These are phyloP conservation scores for Linurgus olivaceus DNA, from an alignment of 2,797 vertebrate species.

Conservation along the genomic window DNA sequence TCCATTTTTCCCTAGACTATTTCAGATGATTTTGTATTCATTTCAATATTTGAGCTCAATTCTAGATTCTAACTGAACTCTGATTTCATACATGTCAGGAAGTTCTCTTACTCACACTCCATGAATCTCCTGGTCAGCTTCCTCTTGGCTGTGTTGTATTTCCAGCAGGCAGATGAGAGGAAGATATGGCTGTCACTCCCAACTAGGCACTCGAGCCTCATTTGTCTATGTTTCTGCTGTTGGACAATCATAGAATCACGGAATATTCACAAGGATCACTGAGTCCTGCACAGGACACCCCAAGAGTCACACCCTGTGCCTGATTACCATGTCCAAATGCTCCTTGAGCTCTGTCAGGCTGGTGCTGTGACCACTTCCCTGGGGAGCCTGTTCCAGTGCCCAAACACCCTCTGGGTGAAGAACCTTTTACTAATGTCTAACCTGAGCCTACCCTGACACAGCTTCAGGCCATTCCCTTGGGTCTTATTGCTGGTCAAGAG, in stretches of 20 bases:
- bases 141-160: background rate
- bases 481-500: background rate
- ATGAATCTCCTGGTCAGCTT: background rate
- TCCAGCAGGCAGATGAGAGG: background rate
- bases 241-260: background rate
- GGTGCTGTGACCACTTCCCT: background rate
- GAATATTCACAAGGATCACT: background rate
- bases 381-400: background rate
- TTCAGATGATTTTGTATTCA: background rate
- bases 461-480: background rate
- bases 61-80: background rate
- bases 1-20: background rate
- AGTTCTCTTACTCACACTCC: background rate
- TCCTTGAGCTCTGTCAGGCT: background rate
- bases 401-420: background rate
- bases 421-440: accelerated
- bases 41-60: background rate
- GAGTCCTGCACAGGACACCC: background rate
- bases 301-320: background rate
- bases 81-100: background rate
- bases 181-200: background rate
- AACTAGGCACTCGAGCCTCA: background rate
- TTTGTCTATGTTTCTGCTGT: background rate
- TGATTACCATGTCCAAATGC: accelerated
- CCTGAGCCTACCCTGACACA: background rate